Evolutionary conservation across 2,797 vertebrate genomes (phyloP), one percentile per base, ranked within the genome.

Genomic region (Mustela erminea): DNA sequence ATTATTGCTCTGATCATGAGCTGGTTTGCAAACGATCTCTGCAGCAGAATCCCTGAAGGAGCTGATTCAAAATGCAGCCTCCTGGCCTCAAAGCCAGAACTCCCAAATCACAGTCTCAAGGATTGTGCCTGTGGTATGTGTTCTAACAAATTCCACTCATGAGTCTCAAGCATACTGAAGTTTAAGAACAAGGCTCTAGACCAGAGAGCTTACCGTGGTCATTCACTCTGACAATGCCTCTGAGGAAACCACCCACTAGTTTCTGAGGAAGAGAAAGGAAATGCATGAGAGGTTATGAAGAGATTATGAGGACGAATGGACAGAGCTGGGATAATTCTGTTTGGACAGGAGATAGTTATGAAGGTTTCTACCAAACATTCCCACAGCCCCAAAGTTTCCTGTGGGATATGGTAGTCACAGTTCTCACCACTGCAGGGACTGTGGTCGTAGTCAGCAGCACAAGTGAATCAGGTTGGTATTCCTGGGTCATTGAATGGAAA

Each of bases 401-500:
- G 21, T 41, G 56, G 66, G 87, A 56, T 64, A 27, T 13, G 10
- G 25, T 21, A 25, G 35, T 43, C 72, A 81, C 32, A 1, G 46
- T 7, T 93, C 25, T 56, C 60, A 27, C n/a, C 60, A 29, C 58
- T 17, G 5, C 8, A 25, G 21, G 72, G 38, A 23, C 38, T 35
- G 23, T 3, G 7, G 8, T 2, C 8, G 1, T n/a, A 11, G 43
- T 9, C 1, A 2, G 9, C 3, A 20, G 27, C 20, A 27, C 18
- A 12, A 9, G 18, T n/a, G 7, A 17, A 29, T 15, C 32, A 2
- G 12, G 3, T 11, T 38, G 43, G 43, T 7, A 60, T 81, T 27
- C 35, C 80, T 35, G 15, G 15, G 49, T 12, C 83, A 41, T 18
- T 32, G 43, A 49, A 3, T 46, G 43, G 35, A 43, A 86, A 68